Percentiles rank a stretch among this genome's conserved stretches.
phyloP scores from a whole-genome alignment of 2,888 invertebrate species.

The Ametastegia equiseti region DNA sequence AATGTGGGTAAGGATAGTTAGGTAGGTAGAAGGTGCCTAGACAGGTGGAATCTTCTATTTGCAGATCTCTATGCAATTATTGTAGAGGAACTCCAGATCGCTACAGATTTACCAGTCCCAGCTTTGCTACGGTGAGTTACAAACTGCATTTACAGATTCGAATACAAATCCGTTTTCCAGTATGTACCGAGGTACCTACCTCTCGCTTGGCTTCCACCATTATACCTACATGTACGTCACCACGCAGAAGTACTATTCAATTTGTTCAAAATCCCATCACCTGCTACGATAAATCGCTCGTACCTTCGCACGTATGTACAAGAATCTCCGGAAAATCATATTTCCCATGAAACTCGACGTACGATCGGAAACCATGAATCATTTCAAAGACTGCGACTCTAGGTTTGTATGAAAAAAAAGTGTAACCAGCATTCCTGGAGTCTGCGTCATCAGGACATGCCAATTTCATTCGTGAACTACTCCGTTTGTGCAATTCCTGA shows the following conservation, averaged over 20 bases:
- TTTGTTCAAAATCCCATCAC: conserved; percentile 9
- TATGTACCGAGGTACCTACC: not conserved
- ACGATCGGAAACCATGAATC: too few relatives aligned
- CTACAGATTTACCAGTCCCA: not conserved
- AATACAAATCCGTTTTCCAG: not conserved
- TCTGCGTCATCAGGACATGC: too few relatives aligned
- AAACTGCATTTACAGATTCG: conserved; percentile 8
- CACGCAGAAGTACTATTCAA: not conserved
- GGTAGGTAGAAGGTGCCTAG: not conserved
- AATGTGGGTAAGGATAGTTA: not conserved
- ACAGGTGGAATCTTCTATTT: conserved; percentile 5
- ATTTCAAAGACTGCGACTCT: too few relatives aligned
- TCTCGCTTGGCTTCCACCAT: not conserved
- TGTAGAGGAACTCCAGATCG: not conserved
- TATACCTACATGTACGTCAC: too few relatives aligned
- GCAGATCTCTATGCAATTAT: conserved; percentile 6
- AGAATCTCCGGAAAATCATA: too few relatives aligned
- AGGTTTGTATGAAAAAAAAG: too few relatives aligned
- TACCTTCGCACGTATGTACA: not conserved
- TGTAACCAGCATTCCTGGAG: too few relatives aligned
- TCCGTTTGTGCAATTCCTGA: too few relatives aligned
- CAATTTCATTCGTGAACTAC: too few relatives aligned
- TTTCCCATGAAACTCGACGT: too few relatives aligned
- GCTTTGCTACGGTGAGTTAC: not conserved
- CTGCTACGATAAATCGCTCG: not conserved